A percentile compares a stretch with the other conserved stretches of the same genome.
These are phyloP conservation scores for Bubalus kerabau DNA, from an alignment of 2,113 vertebrate genomes.

Conservation along the genomic window DNA sequence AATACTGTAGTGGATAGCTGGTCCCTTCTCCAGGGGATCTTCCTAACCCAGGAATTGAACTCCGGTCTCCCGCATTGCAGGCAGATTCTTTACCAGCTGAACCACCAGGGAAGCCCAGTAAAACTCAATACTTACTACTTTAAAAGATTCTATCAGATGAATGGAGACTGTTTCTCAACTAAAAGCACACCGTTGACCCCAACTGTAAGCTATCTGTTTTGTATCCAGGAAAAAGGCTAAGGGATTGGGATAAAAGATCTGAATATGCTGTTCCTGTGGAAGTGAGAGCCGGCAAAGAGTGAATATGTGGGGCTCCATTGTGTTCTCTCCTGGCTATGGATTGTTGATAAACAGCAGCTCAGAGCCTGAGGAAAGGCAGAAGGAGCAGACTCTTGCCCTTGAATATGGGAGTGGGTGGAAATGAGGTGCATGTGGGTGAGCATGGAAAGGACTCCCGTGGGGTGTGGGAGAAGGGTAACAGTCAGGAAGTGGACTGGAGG, in stretches of 20 bases:
- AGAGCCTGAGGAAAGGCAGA: background rate
- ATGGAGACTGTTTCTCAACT: conserved; percentile 10
- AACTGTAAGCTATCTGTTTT: background rate
- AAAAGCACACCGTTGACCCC: background rate
- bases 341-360: background rate
- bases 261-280: background rate
- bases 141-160: background rate
- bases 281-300: background rate
- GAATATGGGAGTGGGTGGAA: background rate
- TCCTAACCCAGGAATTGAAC: background rate
- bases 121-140: background rate
- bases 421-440: background rate
- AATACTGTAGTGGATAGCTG: background rate
- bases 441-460: fast-evolving
- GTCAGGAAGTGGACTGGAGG: background rate
- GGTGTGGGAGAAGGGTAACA: background rate
- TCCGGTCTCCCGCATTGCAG: background rate
- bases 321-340: background rate
- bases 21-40: background rate
- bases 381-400: background rate
- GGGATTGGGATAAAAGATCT: background rate
- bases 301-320: background rate
- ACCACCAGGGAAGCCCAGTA: background rate
- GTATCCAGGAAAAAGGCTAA: background rate
- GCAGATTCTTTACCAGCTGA: background rate